phyloP scores from a whole-genome alignment of 1,140 invertebrate species.

The Brachionus sp. region DNA sequence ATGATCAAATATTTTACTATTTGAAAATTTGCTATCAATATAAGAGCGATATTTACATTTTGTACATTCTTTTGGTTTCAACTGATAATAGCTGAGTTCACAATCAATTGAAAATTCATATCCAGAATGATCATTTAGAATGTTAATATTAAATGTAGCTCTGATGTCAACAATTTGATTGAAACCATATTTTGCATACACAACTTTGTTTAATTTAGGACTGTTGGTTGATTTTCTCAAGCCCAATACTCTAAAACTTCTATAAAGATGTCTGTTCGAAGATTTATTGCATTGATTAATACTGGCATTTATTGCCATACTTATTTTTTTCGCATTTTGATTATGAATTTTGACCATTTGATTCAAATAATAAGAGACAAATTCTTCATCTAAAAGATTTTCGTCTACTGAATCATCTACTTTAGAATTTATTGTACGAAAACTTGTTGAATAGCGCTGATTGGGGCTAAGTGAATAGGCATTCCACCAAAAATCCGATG shows the following conservation, averaged over 20 bases:
- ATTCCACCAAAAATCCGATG: background rate
- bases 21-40: background rate
- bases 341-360: conserved; percentile 2
- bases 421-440: background rate
- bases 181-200: background rate
- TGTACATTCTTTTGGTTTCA: background rate
- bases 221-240: background rate
- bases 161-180: conserved; percentile 10
- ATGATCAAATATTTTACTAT: background rate
- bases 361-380: background rate
- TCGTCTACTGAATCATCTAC: background rate
- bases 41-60: background rate
- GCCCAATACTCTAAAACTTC: conserved; percentile 30
- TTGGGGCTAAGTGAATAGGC: background rate
- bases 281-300: background rate
- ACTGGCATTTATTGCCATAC: background rate
- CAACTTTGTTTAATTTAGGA: background rate
- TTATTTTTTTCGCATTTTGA: background rate
- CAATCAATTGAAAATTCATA: conserved; percentile 18
- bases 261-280: background rate
- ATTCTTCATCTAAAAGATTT: background rate
- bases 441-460: background rate
- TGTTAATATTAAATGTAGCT: background rate
- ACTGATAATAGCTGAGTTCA: conserved; percentile 23
- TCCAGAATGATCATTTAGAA: background rate